Evolutionary conservation across 30 jellyfish, hydroid and myxozoan species (phyloP).

Genomic region (Pseudorhiza aurosa): DNA sequence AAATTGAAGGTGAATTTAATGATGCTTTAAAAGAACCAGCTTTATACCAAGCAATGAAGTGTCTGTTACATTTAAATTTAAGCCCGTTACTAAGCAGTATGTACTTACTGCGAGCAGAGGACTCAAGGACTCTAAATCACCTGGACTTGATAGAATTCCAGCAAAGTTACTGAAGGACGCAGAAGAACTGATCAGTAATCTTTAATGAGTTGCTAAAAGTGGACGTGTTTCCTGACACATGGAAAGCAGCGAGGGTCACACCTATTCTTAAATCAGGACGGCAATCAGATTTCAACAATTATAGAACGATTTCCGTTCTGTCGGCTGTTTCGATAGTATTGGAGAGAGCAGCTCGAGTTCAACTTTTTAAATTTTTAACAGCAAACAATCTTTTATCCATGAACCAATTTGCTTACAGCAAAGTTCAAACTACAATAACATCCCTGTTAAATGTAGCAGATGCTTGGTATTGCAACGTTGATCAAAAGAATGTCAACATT

Average conservation of each 20-base stretch:
- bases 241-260: slow-evolving; percentile 43
- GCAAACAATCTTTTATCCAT: slow-evolving; percentile 18
- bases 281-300: neutral
- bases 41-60: too few species aligned
- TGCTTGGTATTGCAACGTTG: too few species aligned
- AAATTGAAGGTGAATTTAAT: too few species aligned
- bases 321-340: slow-evolving; percentile 26
- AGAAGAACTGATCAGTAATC: slow-evolving; percentile 16
- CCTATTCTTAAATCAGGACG: slow-evolving; percentile 27
- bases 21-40: too few species aligned
- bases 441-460: neutral
- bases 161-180: slow-evolving; percentile 30
- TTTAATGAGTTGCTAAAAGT: slow-evolving; percentile 1
- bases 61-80: too few species aligned
- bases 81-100: neutral
- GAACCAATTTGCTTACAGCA: slow-evolving; percentile 16
- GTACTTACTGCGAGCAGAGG: neutral
- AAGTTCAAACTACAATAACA: neutral
- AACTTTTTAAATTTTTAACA: slow-evolving; percentile 22
- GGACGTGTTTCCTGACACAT: slow-evolving; percentile 28
- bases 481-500: too few species aligned
- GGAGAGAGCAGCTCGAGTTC: slow-evolving; percentile 23
- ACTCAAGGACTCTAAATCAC: too few species aligned
- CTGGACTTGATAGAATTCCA: too few species aligned
- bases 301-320: slow-evolving; percentile 16